Evolutionary conservation across 2,797 vertebrate species (phyloP), one percentile per base, ranked within the genome.

Genomic region (Gila robusta): DNA sequence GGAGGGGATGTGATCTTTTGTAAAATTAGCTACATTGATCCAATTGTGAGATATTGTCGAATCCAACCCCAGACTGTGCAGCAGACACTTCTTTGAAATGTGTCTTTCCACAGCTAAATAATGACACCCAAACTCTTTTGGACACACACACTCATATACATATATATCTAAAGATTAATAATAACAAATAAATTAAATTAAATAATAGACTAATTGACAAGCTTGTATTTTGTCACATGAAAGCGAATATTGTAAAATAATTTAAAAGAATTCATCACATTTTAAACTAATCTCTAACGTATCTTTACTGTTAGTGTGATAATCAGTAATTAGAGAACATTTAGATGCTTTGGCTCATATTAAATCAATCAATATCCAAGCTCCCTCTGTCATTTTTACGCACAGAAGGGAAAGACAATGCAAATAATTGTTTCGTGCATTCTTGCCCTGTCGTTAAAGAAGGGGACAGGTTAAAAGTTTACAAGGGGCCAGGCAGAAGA

Each of bases 1-100:
- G 94, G 93, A 93, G 86, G 94, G 87, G 59, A 66, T 54, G 76
- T 35, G 56, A 78, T 90, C 91, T 93, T 95, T 95, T 94, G 93
- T 95, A 90, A 92, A 91, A 93, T 91, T 91, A 91, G 91, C 93
- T 95, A 93, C 93, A 94, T 94, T 92, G 93, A 95, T 94, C 93
- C 93, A 93, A 92, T 94, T 95, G 93, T 93, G 81, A 86, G 76
- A 91, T 87, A 89, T 85, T 91, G 91, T 92, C 90, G 90, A 91
- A 92, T 87, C 79, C 90, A 85, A 86, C 87, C 78, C 70, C 78
- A 81, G 84, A 92, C 83, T 80, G 78, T 86, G 84, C 4, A 16
- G 70, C 84, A 73, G 70, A 81, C 70, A 72, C 59, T 69, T 83
- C 74, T 73, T 85, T 73, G 41, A 82, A 78, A 86, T 73, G 8